Evolutionary conservation across 1,140 invertebrate genomes (phyloP), one percentile per base, ranked within the genome.

Genomic region (Bombus terrestris): DNA sequence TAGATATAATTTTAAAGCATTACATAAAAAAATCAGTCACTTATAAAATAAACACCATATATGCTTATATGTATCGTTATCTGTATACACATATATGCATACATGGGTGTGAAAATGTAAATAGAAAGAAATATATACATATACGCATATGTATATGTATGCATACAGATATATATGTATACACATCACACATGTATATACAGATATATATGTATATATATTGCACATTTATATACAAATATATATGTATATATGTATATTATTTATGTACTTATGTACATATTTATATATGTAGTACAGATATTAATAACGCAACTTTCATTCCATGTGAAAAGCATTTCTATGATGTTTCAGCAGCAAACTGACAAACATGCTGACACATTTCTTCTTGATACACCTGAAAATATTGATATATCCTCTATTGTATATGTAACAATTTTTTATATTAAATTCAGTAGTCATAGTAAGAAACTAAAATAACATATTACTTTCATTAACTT

Each of bases 241-340:
- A 62, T 28, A 18, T 73, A 62, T 0, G n/a, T 66, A 66, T 81
- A 28, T 2, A 43, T 64, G 43, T 57, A 59, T 22, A 77, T 73
- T 86, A 89, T 59, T 75, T 39, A 69, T 88, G 86, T 68, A 78
- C 66, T 25, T 66, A 32, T 47, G n/a, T 47, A 35, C 32, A 28
- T 39, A 35, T 71, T 47, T 47, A 77, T 6, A 77, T 25, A 77
- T 32, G 37, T 64, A 85, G 73, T 75, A 66, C 66, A 47, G 53
- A 77, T 85, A 83, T 37, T 75, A 88, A 73, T 75, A 88, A 85
- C 78, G 62, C 64, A 81, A 81, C 78, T 88, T 88, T 86, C 18
- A 82, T n/a, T 89, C 59, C 80, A 77, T 39, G 62, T 53, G 25
- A 12, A 73, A 57, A 68, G 57, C 81, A 43, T n/a, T 78, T 72